These are phyloP conservation scores for Octodonta nipae DNA, from an alignment of 2,888 invertebrate species.

Conservation along the genomic window DNA sequence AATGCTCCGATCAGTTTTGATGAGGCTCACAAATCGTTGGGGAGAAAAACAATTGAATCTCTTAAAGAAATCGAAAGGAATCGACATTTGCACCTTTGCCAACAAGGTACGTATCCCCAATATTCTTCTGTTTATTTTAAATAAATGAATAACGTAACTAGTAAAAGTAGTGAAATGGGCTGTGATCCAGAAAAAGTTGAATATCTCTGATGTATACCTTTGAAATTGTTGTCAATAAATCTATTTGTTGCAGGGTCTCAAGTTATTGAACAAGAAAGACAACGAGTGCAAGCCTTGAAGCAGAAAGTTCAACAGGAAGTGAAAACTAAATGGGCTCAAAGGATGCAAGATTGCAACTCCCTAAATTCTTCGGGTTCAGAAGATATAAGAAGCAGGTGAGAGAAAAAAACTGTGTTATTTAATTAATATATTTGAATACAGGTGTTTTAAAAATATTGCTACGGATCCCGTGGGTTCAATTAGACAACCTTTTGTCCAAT, in stretches of 20 bases:
- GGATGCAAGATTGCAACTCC: constrained; percentile 46
- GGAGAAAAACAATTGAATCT: constrained; percentile 70
- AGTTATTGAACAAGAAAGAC: constrained; percentile 81
- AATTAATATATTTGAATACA: too few species aligned
- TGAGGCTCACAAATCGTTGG: constrained; percentile 53
- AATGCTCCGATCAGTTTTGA: constrained; percentile 64
- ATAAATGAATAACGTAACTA: too few species aligned
- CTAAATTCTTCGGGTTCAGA: constrained; percentile 33
- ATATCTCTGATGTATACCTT: too few species aligned
- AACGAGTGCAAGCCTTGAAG: constrained; percentile 74
- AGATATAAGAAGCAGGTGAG: constrained; percentile 27
- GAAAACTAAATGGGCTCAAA: constrained; percentile 70
- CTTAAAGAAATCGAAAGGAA: constrained; percentile 82
- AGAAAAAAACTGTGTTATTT: too few species aligned
- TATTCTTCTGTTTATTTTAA: too few species aligned
- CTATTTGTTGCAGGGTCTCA: constrained; percentile 54
- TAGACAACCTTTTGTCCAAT: too few species aligned
- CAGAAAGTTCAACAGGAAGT: constrained; percentile 80
- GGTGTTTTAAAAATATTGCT: too few species aligned
- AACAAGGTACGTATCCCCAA: constrained; percentile 65
- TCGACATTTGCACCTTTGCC: constrained; percentile 70
- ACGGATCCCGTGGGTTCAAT: too few species aligned
- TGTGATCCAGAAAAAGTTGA: too few species aligned
- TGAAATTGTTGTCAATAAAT: too few species aligned
- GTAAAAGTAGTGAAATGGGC: too few species aligned